These are phyloP conservation scores for Falco concolor DNA, from an alignment of 2,797 vertebrate genomes.

Conservation along the genomic window DNA sequence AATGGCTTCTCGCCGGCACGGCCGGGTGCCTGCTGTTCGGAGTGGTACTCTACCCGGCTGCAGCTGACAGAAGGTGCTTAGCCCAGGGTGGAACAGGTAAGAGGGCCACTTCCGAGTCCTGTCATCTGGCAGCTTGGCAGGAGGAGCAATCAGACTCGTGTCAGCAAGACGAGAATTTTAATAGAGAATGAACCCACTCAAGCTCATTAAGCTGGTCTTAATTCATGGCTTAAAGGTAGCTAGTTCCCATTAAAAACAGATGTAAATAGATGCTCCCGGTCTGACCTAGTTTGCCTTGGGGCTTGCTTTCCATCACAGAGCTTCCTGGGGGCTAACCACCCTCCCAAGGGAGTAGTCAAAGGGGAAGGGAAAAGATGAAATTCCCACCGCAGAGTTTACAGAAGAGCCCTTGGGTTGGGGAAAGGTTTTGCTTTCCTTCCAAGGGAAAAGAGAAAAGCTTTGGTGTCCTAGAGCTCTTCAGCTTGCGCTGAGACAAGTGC, in stretches of 20 bases:
- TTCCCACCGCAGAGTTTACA: background rate
- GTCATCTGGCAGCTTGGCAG: background rate
- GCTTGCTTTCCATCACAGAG: background rate
- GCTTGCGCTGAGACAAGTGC: background rate
- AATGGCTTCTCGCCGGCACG: background rate
- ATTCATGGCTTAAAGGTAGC: background rate
- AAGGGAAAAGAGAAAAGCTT: background rate
- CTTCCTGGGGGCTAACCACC: background rate
- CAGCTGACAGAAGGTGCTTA: background rate
- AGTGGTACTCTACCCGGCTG: background rate
- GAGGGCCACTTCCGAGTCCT: background rate
- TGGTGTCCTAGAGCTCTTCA: background rate
- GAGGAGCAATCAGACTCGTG: background rate
- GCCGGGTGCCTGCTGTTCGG: background rate
- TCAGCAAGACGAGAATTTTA: background rate
- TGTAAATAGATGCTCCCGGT: background rate
- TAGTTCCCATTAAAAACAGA: background rate
- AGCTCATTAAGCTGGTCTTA: slow-evolving; percentile 13
- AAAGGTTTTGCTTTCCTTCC: background rate
- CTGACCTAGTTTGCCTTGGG: background rate
- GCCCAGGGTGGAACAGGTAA: background rate
- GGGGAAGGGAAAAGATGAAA: background rate
- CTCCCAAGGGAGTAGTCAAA: background rate
- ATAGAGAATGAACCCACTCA: background rate
- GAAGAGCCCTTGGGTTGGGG: background rate